Percentiles rank a stretch among this genome's conserved stretches.
phyloP scores from a whole-genome alignment of 2,113 vertebrate species.

The Ceyx cyanopectus region DNA sequence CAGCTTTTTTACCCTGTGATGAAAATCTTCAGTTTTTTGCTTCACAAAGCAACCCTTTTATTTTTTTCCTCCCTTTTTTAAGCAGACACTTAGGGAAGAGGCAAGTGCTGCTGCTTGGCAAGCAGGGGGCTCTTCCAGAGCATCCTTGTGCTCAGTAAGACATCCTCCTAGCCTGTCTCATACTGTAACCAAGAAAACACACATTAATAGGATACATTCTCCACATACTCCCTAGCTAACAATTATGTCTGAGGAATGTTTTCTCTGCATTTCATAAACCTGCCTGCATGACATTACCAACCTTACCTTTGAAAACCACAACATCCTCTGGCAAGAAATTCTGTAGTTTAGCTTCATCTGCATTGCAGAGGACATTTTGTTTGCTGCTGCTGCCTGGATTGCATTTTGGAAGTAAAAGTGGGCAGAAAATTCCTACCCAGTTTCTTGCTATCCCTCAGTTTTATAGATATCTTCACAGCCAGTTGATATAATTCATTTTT shows the following conservation, averaged over 20 bases:
- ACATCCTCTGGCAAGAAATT: not conserved
- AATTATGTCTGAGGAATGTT: not conserved
- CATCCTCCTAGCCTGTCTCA: not conserved
- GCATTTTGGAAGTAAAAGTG: not conserved
- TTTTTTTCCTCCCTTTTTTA: not conserved
- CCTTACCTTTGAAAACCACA: not conserved
- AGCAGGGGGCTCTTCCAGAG: not conserved
- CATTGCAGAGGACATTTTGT: not conserved
- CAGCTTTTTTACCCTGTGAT: not conserved
- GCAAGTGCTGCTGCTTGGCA: not conserved
- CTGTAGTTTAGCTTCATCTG: not conserved
- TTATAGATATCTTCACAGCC: not conserved
- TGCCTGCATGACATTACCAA: not conserved
- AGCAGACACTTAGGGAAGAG: not conserved
- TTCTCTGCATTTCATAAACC: not conserved
- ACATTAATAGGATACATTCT: not conserved
- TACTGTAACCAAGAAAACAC: not conserved
- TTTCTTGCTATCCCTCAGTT: not conserved
- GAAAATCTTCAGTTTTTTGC: not conserved
- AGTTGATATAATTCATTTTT: not conserved
- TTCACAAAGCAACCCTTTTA: not conserved
- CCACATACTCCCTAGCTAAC: not conserved
- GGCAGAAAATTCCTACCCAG: not conserved
- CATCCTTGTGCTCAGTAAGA: not conserved
- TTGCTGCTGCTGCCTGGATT: not conserved